Percentiles rank a stretch among this genome's conserved stretches.
These are phyloP conservation scores for Paramuricea clavata DNA, from an alignment of 92 coral and sea anemone species.

Conservation along the genomic window DNA sequence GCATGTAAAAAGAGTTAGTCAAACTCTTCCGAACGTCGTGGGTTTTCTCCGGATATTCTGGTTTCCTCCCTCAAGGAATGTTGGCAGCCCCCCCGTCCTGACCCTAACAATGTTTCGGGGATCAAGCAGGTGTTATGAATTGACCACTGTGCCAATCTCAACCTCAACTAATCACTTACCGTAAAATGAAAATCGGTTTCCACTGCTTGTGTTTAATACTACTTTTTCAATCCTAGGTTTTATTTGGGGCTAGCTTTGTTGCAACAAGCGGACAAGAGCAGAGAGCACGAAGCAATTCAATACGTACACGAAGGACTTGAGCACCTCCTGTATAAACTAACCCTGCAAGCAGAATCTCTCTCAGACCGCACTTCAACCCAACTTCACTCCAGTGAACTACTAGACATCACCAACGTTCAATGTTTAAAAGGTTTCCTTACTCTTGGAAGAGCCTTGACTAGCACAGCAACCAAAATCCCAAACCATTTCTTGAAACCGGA, in stretches of 20 bases:
- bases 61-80: too few species aligned
- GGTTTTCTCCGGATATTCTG: too few species aligned
- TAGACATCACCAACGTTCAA: conserved; percentile 75
- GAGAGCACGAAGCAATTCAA: conserved; percentile 77
- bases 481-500: conserved; percentile 20
- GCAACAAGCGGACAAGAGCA: conserved; percentile 71
- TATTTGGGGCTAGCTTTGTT: conserved; percentile 84
- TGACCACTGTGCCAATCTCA: neutral
- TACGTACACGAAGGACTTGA: conserved; percentile 90
- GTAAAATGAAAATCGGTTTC: neutral
- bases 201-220: neutral
- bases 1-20: too few species aligned
- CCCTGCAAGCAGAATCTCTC: conserved; percentile 40
- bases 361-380: conserved; percentile 48
- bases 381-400: conserved; percentile 64
- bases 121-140: too few species aligned
- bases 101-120: too few species aligned
- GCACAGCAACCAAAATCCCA: neutral
- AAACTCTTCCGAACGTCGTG: too few species aligned
- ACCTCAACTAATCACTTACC: neutral
- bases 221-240: conserved; percentile 58
- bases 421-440: conserved; percentile 77
- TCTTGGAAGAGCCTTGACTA: conserved; percentile 62
- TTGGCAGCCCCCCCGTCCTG: too few species aligned
- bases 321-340: conserved; percentile 66